Conservation (phyloP, 2,888 invertebrate species). For the Phalangium opilio region DNA sequence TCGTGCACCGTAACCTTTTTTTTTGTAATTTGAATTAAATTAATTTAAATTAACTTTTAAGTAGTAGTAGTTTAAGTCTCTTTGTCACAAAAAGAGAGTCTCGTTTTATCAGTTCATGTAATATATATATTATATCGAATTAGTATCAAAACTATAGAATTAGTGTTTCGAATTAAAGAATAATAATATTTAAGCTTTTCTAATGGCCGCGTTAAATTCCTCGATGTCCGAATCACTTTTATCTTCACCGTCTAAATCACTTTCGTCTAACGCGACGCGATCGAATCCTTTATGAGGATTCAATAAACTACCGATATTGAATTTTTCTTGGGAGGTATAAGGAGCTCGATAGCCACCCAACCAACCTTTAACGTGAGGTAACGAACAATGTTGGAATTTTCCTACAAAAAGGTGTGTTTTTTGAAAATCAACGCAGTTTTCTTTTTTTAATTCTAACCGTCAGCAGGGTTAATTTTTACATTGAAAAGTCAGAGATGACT, state of each 20-base stretch:
- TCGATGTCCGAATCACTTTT: constrained; percentile 19
- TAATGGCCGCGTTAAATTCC: constrained; percentile 16
- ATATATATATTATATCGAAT: too few species aligned
- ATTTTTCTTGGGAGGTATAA: constrained; percentile 13
- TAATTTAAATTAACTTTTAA: too few species aligned
- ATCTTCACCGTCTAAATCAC: constrained; percentile 40
- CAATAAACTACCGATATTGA: constrained; percentile 31
- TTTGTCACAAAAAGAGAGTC: too few species aligned
- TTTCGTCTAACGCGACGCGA: constrained; percentile 48
- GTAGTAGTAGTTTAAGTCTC: too few species aligned
- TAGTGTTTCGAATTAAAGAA: too few species aligned
- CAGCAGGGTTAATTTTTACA: too few species aligned
- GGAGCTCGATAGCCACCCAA: constrained; percentile 16
- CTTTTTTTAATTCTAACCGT: too few species aligned
- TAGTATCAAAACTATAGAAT: too few species aligned
- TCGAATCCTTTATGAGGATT: constrained; percentile 45
- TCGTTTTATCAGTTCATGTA: too few species aligned
- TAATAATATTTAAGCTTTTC: constrained; percentile 12
- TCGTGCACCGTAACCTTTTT: too few species aligned
- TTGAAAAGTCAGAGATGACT: too few species aligned
- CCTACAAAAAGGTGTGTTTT: constrained; percentile 4
- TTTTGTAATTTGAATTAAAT: too few species aligned
- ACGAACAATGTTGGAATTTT: constrained; percentile 12
- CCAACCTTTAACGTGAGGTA: constrained; percentile 16
- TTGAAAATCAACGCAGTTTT: neutral